Evolutionary conservation across 2,113 vertebrate species (phyloP).

Genomic region (Polypterus bichir): DNA sequence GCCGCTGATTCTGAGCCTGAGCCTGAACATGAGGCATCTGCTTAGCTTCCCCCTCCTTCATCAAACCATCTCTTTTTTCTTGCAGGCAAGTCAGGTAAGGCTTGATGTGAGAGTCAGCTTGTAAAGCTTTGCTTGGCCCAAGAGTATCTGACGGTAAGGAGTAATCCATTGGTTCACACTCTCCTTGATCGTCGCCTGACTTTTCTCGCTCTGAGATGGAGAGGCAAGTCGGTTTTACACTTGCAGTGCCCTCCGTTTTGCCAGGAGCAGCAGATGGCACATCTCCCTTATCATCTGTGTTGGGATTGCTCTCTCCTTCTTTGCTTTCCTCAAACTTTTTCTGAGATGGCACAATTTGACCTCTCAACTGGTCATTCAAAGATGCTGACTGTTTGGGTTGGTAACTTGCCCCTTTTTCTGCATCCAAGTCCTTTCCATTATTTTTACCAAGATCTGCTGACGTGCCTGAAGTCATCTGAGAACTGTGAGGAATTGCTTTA

Average conservation of each 20-base stretch:
- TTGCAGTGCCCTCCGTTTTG: too few relatives aligned
- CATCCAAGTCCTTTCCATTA: not conserved
- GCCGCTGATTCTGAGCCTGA: slow-evolving; percentile 36
- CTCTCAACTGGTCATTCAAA: too few relatives aligned
- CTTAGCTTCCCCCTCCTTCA: slow-evolving; percentile 21
- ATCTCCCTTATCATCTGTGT: too few relatives aligned
- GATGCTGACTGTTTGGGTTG: too few relatives aligned
- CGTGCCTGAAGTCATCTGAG: not conserved
- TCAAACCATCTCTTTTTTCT: slow-evolving; percentile 25
- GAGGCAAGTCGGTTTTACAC: too few relatives aligned
- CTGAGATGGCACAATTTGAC: too few relatives aligned
- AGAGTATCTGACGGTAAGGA: slow-evolving; percentile 27
- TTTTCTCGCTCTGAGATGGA: not conserved
- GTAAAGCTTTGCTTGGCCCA: slow-evolving; percentile 35
- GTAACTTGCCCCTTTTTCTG: not conserved
- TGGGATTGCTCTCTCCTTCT: too few relatives aligned
- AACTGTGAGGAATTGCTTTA: not conserved
- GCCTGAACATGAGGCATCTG: slow-evolving; percentile 16
- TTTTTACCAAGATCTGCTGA: too few relatives aligned
- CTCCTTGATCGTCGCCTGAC: slow-evolving; percentile 16
- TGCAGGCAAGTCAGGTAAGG: slow-evolving; percentile 30
- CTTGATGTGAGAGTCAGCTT: slow-evolving; percentile 44
- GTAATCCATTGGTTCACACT: slow-evolving; percentile 26
- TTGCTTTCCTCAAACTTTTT: too few relatives aligned
- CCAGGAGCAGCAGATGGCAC: too few relatives aligned